Evolutionary conservation across 53 echinoderm and acorn worm genomes (phyloP), one percentile per base, ranked within the genome.

Genomic region (Luidia sarsii): DNA sequence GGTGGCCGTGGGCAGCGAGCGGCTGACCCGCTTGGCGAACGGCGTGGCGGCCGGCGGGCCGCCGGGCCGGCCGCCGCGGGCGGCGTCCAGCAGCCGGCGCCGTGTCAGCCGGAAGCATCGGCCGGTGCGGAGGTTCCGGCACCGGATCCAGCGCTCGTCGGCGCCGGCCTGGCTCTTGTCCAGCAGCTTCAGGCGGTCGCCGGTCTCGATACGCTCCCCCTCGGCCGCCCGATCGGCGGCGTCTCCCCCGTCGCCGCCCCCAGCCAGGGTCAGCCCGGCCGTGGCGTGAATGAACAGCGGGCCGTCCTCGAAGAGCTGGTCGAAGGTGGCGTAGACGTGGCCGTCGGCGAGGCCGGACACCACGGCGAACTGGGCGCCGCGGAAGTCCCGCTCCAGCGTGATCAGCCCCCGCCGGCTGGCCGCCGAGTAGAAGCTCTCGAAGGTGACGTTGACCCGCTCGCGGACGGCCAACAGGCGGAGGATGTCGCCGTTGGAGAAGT

Each of bases 401-500:
- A 84, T 72, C 19, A 72, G 39, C 0, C 84, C 84, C 46, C 73
- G 62, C 22, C 64, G 62, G 53, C 84, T 84, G 1, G 84, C 36
- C 9, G 10, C 50, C 21, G 71, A 34, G 48, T 84, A 84, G 1
- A 84, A 24, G 10, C 48, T 39, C 13, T 84, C 84, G 33, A 84
- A 84, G 1, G 84, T 84, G 25, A 84, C 65, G 29, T 84, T 84
- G 28, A 84, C 84, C 57, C 64, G 52, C 38, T 84, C 63, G 20
- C 64, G 61, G 29, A 84, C 36, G 20, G 50, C 24, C 1, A 64
- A 33, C 3, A 84, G 53, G 2, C 73, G 84, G 0, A 84, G 84
- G 16, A 72, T 72, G 41, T 84, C 84, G 2, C 84, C 84, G 16
- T 27, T 51, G 16, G 84, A 84, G 65, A 84, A 84, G 38, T 84